These are phyloP conservation scores for Pelosia muscerda DNA, from an alignment of 2,888 invertebrate species.

Conservation along the genomic window DNA sequence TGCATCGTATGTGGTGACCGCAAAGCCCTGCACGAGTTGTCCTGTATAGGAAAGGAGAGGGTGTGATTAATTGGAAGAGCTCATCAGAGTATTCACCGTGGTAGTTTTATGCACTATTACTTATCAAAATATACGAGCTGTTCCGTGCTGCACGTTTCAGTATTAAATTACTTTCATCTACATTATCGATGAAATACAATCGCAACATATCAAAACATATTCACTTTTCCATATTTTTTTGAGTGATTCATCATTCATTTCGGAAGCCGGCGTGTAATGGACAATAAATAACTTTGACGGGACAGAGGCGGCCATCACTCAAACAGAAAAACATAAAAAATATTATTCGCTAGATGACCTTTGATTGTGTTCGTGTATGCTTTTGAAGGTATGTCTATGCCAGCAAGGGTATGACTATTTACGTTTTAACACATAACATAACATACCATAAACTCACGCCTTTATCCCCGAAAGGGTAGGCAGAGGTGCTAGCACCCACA, in stretches of 20 bases:
- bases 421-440: no score
- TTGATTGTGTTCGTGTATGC: neutral
- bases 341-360: neutral
- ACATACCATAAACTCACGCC: no score
- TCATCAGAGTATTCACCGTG: no score
- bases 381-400: neutral
- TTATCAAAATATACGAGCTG: neutral
- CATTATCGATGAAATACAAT: neutral
- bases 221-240: slow-evolving; percentile 6
- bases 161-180: neutral
- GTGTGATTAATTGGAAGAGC: no score
- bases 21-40: no score
- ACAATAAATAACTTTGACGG: slow-evolving; percentile 43
- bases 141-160: no score
- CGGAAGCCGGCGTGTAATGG: slow-evolving; percentile 23
- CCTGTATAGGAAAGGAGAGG: no score
- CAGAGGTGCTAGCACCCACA: no score
- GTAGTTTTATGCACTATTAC: no score
- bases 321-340: slow-evolving; percentile 10
- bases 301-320: slow-evolving; percentile 32
- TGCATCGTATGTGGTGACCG: no score
- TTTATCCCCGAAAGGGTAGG: no score
- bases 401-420: neutral
- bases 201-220: neutral
- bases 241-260: slow-evolving; percentile 15